Base-by-base conservation (phyloP, 2,113 vertebrate species). In the Crotalus horridus region DNA sequence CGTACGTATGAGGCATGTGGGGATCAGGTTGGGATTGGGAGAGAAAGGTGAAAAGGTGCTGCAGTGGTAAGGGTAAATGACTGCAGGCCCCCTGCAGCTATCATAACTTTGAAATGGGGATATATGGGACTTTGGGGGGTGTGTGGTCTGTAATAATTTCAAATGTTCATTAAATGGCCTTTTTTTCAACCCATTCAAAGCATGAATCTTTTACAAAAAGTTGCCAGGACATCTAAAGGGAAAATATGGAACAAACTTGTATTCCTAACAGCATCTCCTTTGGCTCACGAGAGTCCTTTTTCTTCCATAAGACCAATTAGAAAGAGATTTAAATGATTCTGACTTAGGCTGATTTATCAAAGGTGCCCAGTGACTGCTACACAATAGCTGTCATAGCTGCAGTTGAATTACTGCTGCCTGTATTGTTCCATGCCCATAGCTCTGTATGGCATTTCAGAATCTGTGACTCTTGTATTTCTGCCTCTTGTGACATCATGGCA, bases 391-490 rank as follows among this genome's bases (percentile, higher is more conserved):
- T 89, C 43, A 92, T 89, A 90, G 59, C 92, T 96, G 91, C 51
- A 93, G 90, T 88, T 89, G 3, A 69, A 94, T n/a, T 94, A 87
- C 12, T 48, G 23, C 53, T 89, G 33, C 8, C 4, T 93, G 2
- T 54, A 10, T 81, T 94, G 9, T 46, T 39, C 29, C 56, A 13
- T 89, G 48, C 54, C 23, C 74, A 90, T 89, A 88, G 11, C 20
- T 24, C 53, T 0, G 0, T 48, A 26, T 87, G n/a, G 0, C 91
- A 13, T 92, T 88, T 69, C 23, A 1, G 24, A 89, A 81, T 6
- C 1, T 81, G 33, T 88, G 53, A 33, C 21, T 53, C 69, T 94
- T 95, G 59, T 92, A 85, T 93, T 96, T 95, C 89, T 94, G 11
- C 55, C 13, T 46, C 88, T 94, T 95, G 55, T 94, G 86, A 94